Conservation (phyloP, 2,888 invertebrate species). For the Merodon equestris region DNA sequence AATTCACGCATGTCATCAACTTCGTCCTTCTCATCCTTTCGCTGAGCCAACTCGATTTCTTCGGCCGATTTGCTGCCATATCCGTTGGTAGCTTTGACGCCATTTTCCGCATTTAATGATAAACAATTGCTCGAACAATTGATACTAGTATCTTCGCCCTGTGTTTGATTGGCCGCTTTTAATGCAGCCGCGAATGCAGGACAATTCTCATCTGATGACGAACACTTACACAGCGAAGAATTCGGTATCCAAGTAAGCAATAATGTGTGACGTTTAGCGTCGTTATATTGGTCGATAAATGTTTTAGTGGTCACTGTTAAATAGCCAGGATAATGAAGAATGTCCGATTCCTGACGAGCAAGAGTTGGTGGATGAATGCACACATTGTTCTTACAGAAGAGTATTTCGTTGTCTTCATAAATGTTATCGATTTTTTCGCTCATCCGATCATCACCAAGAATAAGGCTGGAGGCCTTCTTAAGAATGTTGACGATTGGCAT, state of each 20-base stretch:
- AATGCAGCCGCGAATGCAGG: slow-evolving; percentile 63
- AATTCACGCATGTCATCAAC: slow-evolving; percentile 77
- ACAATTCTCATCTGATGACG: slow-evolving; percentile 84
- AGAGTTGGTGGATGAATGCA: slow-evolving; percentile 96
- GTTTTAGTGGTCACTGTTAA: slow-evolving; percentile 91
- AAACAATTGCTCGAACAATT: slow-evolving; percentile 78
- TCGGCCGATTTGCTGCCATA: slow-evolving; percentile 46
- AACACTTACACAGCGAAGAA: slow-evolving; percentile 91
- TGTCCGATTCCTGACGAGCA: slow-evolving; percentile 89
- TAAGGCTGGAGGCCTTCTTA: slow-evolving; percentile 88
- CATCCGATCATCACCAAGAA: slow-evolving; percentile 85
- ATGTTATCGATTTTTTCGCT: slow-evolving; percentile 82
- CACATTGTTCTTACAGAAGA: slow-evolving; percentile 97
- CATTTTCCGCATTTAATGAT: slow-evolving; percentile 80
- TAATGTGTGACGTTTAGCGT: slow-evolving; percentile 88
- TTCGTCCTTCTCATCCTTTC: slow-evolving; percentile 71
- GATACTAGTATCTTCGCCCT: slow-evolving; percentile 18
- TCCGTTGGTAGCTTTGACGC: slow-evolving; percentile 76
- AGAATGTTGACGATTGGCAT: slow-evolving; percentile 90
- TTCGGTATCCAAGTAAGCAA: slow-evolving; percentile 98
- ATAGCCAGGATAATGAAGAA: slow-evolving; percentile 94
- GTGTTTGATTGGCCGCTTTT: slow-evolving; percentile 16
- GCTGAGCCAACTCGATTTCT: slow-evolving; percentile 26
- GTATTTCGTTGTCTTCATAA: slow-evolving; percentile 90
- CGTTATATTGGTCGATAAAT: slow-evolving; percentile 88